Evolutionary conservation across 2,797 vertebrate genomes (phyloP).

Genomic region (Bucorvus abyssinicus): DNA sequence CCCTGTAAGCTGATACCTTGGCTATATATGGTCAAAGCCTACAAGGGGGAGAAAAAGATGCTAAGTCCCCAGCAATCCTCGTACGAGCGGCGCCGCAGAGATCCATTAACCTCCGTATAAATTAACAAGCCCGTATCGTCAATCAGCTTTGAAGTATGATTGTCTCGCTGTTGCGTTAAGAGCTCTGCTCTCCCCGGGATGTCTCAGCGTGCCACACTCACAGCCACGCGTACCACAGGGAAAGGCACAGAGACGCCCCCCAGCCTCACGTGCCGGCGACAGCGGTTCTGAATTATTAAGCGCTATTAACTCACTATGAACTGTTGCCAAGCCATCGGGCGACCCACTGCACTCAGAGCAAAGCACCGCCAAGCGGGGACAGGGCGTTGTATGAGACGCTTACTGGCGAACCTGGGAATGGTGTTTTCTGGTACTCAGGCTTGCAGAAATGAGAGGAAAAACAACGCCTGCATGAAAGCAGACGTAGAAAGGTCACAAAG

Average conservation of each 20-base stretch:
- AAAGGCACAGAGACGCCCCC: not conserved
- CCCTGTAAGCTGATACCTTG: constrained; percentile 55
- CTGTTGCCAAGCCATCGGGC: not conserved
- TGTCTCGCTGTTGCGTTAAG: constrained; percentile 69
- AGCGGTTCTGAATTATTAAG: not conserved
- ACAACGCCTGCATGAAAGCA: not conserved
- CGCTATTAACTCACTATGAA: not conserved
- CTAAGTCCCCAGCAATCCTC: constrained; percentile 31
- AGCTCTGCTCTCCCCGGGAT: constrained; percentile 39
- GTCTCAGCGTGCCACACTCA: constrained; percentile 4
- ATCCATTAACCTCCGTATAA: constrained; percentile 62
- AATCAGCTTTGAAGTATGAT: constrained; percentile 64
- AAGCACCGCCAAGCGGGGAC: not conserved
- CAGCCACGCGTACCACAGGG: not conserved
- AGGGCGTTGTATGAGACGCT: not conserved
- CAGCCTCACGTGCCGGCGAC: not conserved
- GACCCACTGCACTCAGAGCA: not conserved
- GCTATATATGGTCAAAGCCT: constrained; percentile 77
- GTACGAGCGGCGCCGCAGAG: not conserved
- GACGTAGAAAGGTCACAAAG: not conserved
- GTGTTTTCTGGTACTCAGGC: not conserved
- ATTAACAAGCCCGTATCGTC: constrained; percentile 38
- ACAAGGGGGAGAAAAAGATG: constrained; percentile 32
- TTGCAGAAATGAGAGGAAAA: not conserved
- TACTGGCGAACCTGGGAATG: not conserved